phyloP scores from a whole-genome alignment of 2,113 vertebrate genomes.

The Brachypodius melanocephalos region DNA sequence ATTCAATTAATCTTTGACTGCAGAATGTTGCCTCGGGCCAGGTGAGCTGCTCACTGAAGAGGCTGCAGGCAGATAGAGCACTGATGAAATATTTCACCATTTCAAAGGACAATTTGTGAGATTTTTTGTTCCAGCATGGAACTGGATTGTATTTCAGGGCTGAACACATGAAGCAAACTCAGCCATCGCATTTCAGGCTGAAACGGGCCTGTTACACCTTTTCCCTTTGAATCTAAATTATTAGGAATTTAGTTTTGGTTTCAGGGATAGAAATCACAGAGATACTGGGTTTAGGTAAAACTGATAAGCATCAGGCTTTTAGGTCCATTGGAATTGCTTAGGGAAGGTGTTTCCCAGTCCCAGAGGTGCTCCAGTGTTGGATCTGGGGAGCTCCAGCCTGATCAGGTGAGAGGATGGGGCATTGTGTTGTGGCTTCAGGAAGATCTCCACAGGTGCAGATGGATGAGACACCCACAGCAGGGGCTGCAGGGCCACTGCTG shows the following conservation, averaged over 20 bases:
- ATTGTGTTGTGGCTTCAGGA: not conserved
- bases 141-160: not conserved
- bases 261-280: not conserved
- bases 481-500: fast-evolving
- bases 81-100: not conserved
- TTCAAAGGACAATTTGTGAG: not conserved
- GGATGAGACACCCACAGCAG: not conserved
- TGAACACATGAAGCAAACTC: not conserved
- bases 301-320: not conserved
- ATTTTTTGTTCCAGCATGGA: not conserved
- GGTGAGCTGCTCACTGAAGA: not conserved
- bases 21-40: not conserved
- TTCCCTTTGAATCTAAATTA: not conserved
- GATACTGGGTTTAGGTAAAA: not conserved
- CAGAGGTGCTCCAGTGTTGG: fast-evolving
- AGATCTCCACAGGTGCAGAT: not conserved
- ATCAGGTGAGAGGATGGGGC: not conserved
- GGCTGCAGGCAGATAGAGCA: not conserved
- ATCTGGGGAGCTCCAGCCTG: not conserved
- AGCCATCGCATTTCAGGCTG: not conserved
- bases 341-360: not conserved
- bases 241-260: not conserved
- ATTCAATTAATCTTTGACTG: not conserved
- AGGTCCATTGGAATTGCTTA: not conserved
- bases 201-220: not conserved